phyloP scores from a whole-genome alignment of 2,113 vertebrate genomes.

The Heterotis niloticus region DNA sequence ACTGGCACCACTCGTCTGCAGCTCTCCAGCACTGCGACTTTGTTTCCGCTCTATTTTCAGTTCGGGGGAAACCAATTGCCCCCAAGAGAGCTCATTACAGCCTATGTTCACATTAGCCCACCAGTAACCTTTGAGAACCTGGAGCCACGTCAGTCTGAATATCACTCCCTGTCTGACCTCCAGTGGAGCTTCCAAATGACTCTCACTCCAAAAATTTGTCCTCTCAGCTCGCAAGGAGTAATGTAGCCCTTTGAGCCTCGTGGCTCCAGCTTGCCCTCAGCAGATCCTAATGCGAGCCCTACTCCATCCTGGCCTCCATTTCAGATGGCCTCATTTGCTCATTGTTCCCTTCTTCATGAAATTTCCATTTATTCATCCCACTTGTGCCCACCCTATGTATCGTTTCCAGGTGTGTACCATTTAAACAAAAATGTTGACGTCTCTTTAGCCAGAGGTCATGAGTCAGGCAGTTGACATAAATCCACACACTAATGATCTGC shows the following conservation, averaged over 20 bases:
- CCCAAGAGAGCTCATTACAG: slow-evolving; percentile 73
- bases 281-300: background rate
- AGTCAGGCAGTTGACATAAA: background rate
- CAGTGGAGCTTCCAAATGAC: slow-evolving; percentile 48
- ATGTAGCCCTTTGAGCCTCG: slow-evolving; percentile 43
- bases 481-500: background rate
- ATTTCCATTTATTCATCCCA: background rate
- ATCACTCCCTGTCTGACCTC: slow-evolving; percentile 47
- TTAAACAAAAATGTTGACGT: background rate
- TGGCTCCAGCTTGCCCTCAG: slow-evolving; percentile 36
- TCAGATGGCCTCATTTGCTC: slow-evolving; percentile 20
- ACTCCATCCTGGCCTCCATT: background rate
- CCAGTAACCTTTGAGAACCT: slow-evolving; percentile 62
- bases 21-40: background rate
- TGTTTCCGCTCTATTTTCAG: slow-evolving; percentile 7
- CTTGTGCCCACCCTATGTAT: background rate
- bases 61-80: slow-evolving; percentile 18
- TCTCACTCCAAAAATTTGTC: slow-evolving; percentile 44
- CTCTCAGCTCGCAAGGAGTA: slow-evolving; percentile 36
- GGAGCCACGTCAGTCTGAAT: slow-evolving; percentile 50
- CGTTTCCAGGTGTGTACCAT: background rate
- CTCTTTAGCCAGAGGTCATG: background rate
- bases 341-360: background rate
- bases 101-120: slow-evolving; percentile 67
- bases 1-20: slow-evolving; percentile 31